Base-by-base conservation (phyloP, 2,888 invertebrate species). In the Muscina levida region DNA sequence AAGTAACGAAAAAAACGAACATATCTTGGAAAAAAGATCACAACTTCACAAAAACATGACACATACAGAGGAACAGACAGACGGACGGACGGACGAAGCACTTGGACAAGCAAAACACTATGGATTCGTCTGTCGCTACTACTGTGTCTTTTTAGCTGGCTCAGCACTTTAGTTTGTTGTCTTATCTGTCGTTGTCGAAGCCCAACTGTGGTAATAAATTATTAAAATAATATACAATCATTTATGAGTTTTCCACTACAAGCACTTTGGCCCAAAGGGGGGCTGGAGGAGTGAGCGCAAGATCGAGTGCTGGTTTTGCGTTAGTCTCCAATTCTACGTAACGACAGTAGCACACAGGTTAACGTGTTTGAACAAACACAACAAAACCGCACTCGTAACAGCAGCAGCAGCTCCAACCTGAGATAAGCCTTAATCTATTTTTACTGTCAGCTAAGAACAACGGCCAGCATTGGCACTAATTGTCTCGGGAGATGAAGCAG, bases 151-250 rank as follows among this genome's bases (percentile, higher is more conserved):
- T 56, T 24, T 56, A 62, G 53, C 17, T 66, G 59, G 37, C 39
- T 67, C 44, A 51, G 37, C 39, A 56, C 44, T 39, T 51, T 72
- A 66, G 71, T 62, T 51, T 24, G 37, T 51, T 62, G 68, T 59
- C 57, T 62, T 42, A 62, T 62, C 62, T 62, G 62, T n/a, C 62
- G 42, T 62, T 31, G 31, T 19, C 62, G 62, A 68, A 75, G 67
- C 75, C 71, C 66, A 72, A 80, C 77, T 74, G 77, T 67, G 74
- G 77, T 72, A 81, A 81, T 81, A 81, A 81, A 81, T 81, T 81
- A 77, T 72, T 73, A 72, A 81, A 77, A 81, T 77, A 81, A 72
- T 77, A 39, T 71, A 39, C 71, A 71, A 71, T 15, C 77, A 77
- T 77, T 74, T 53, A 53, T 53, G 53, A 44, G 46, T 79, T 75